phyloP scores from a whole-genome alignment of 2,888 invertebrate species.

The Andrena dorsata region DNA sequence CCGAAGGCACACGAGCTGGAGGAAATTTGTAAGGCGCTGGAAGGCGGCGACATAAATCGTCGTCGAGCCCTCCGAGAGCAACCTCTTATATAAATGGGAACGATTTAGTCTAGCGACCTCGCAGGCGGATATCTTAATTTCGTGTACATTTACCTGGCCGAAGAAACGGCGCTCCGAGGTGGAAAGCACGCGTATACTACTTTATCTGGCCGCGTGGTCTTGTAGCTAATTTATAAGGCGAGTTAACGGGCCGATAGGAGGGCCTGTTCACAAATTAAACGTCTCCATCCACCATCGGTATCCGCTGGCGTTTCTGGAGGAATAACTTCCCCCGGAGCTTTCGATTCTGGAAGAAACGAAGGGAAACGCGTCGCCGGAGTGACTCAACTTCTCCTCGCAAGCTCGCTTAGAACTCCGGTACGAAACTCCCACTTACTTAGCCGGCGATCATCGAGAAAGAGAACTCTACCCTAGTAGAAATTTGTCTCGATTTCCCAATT shows the following conservation, averaged over 20 bases:
- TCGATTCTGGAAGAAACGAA: background rate
- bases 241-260: slow-evolving; percentile 79
- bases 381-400: background rate
- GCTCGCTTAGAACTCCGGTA: background rate
- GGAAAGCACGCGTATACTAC: slow-evolving; percentile 57
- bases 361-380: background rate
- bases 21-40: slow-evolving; percentile 43
- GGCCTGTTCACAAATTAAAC: slow-evolving; percentile 82
- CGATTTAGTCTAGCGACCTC: slow-evolving; percentile 74
- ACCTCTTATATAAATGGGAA: slow-evolving; percentile 70
- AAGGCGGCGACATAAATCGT: slow-evolving; percentile 56
- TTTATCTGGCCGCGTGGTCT: slow-evolving; percentile 79
- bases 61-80: slow-evolving; percentile 28
- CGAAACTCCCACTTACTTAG: slow-evolving; percentile 3
- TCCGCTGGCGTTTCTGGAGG: slow-evolving; percentile 23
- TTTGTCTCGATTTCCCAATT: too few relatives aligned
- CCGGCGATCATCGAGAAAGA: background rate
- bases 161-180: slow-evolving; percentile 60
- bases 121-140: slow-evolving; percentile 79
- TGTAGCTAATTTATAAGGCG: slow-evolving; percentile 82
- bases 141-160: slow-evolving; percentile 74
- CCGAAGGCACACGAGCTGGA: background rate
- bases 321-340: too few relatives aligned
- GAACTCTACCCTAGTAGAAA: too few relatives aligned
- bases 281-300: slow-evolving; percentile 76